These are phyloP conservation scores for Meandrusa payeni DNA, from an alignment of 2,888 invertebrate genomes.

Conservation along the genomic window DNA sequence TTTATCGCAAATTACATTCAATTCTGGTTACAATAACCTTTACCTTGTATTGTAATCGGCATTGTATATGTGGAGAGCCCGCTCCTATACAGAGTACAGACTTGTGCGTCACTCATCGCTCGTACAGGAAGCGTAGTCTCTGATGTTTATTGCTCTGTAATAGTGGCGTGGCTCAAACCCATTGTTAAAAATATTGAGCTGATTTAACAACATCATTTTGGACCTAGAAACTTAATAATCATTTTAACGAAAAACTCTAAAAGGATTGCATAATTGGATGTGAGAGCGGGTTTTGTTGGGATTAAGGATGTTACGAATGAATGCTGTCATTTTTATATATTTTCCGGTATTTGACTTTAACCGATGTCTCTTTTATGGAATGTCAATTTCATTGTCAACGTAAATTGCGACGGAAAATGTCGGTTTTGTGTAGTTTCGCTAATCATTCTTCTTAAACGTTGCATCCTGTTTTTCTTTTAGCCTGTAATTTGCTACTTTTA, in stretches of 20 bases:
- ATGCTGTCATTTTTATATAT: conserved; percentile 26
- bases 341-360: conserved; percentile 35
- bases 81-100: conserved; percentile 29
- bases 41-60: conserved; percentile 64
- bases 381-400: conserved; percentile 38
- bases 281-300: background rate
- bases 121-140: conserved; percentile 35
- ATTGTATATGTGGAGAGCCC: conserved; percentile 36
- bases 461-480: conserved; percentile 56
- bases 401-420: conserved; percentile 45
- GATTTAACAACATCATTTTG: background rate
- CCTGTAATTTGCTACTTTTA: conserved; percentile 25
- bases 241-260: no score
- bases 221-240: no score
- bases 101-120: conserved; percentile 40
- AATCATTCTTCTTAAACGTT: conserved; percentile 53
- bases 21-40: conserved; percentile 68
- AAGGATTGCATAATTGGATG: background rate
- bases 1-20: conserved; percentile 49
- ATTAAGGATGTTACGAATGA: conserved; percentile 13
- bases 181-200: conserved; percentile 4
- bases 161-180: background rate
- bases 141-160: conserved; percentile 20
- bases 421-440: conserved; percentile 49
- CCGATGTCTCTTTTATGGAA: conserved; percentile 38